Evolutionary conservation across 2,113 vertebrate genomes (phyloP).

Genomic region (Willisornis vidua): DNA sequence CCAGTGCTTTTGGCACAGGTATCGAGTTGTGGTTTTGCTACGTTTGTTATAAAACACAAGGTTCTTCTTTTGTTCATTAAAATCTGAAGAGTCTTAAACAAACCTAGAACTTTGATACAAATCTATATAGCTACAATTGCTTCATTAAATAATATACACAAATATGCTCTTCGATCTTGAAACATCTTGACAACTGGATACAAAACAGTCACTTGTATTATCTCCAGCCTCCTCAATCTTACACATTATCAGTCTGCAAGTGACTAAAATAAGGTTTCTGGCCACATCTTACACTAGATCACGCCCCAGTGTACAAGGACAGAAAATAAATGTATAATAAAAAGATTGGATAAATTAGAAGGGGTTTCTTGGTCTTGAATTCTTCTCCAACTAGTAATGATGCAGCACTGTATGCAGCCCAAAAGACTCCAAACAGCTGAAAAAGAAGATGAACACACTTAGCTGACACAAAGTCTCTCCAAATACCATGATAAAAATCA

Average conservation of each 20-base stretch:
- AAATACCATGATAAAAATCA: neutral
- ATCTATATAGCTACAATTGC: slow-evolving; percentile 74
- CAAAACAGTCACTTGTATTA: slow-evolving; percentile 64
- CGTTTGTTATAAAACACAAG: slow-evolving; percentile 72
- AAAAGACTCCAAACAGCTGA: slow-evolving; percentile 97
- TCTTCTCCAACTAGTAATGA: slow-evolving; percentile 97
- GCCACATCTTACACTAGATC: slow-evolving; percentile 71
- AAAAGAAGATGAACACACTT: slow-evolving; percentile 63
- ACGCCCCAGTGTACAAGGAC: slow-evolving; percentile 98
- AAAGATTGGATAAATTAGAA: slow-evolving; percentile 98
- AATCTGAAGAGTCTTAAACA: slow-evolving; percentile 78
- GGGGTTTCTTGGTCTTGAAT: slow-evolving; percentile 99
- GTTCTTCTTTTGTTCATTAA: slow-evolving; percentile 72
- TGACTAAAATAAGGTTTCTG: slow-evolving; percentile 62
- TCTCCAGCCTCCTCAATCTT: slow-evolving; percentile 44
- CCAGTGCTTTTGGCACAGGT: slow-evolving; percentile 78
- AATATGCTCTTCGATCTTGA: slow-evolving; percentile 72
- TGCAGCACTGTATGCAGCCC: slow-evolving; percentile 98
- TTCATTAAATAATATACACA: slow-evolving; percentile 84
- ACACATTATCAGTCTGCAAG: slow-evolving; percentile 51
- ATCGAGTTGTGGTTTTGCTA: slow-evolving; percentile 58
- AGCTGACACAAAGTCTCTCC: slow-evolving; percentile 8
- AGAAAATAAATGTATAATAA: slow-evolving; percentile 99
- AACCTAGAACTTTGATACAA: slow-evolving; percentile 82
- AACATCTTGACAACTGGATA: slow-evolving; percentile 61